Conservation (phyloP, 1,140 invertebrate species). For the Neomicropteryx cornuta region DNA sequence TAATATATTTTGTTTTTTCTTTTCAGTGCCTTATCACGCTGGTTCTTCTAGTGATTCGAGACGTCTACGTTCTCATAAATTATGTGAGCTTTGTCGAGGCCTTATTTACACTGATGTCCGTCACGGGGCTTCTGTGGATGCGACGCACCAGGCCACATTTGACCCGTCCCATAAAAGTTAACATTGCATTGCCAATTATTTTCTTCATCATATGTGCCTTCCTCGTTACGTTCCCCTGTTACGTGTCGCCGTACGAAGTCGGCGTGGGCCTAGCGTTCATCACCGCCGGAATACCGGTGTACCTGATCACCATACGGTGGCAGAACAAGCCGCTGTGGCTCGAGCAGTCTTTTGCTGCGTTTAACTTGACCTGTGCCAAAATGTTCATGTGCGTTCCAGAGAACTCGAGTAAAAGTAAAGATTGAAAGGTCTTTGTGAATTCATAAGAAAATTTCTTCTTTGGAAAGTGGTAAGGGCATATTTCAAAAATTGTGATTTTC, state of each 20-base stretch:
- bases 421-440: too few relatives aligned
- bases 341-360: conserved; percentile 40
- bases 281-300: conserved; percentile 70
- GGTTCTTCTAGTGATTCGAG: conserved; percentile 65
- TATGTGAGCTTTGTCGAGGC: conserved; percentile 91
- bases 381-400: conserved; percentile 64
- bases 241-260: conserved; percentile 64
- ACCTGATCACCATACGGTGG: conserved; percentile 76
- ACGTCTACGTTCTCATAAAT: conserved; percentile 87
- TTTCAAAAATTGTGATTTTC: too few relatives aligned
- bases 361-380: conserved; percentile 60
- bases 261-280: conserved; percentile 77
- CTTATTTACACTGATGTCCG: conserved; percentile 82
- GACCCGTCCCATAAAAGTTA: conserved; percentile 66
- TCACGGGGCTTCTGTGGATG: conserved; percentile 78
- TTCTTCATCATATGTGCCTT: conserved; percentile 80
- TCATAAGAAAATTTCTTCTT: too few relatives aligned
- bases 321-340: conserved; percentile 57
- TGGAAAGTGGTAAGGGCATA: too few relatives aligned
- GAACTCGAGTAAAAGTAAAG: too few relatives aligned
- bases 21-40: conserved; percentile 73
- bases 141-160: conserved; percentile 65
- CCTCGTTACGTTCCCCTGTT: conserved; percentile 72
- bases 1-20: conserved; percentile 17
- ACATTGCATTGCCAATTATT: conserved; percentile 62